A percentile compares a stretch with the other conserved stretches of the same genome.
Evolutionary conservation across 2,888 invertebrate species (phyloP).

Genomic region (Oscheius sp.): DNA sequence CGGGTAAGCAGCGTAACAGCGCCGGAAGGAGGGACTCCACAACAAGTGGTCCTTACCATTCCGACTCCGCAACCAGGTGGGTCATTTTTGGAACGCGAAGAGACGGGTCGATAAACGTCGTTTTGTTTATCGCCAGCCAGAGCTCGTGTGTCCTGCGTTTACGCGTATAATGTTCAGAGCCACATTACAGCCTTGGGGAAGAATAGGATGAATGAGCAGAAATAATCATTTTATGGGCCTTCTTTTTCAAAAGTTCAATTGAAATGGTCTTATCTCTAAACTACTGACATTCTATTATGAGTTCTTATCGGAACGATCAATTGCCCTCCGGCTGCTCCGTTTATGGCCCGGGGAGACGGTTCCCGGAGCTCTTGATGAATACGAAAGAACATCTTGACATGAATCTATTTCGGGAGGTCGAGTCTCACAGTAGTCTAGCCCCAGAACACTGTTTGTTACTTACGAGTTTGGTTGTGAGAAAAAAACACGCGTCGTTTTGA

Average conservation of each 20-base stretch:
- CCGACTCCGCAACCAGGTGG: conserved; percentile 19
- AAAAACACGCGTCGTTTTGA: no score
- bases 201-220: conserved; percentile 1
- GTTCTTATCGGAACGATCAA: conserved; percentile 12
- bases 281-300: conserved; percentile 4
- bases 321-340: conserved; percentile 1
- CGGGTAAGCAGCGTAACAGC: conserved; percentile 27
- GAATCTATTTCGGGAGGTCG: neutral
- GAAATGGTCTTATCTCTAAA: no score
- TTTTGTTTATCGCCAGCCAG: conserved; percentile 27
- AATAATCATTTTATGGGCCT: neutral
- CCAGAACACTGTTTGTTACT: no score
- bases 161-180: conserved; percentile 1
- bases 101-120: conserved; percentile 23
- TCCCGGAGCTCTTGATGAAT: neutral
- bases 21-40: conserved; percentile 17
- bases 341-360: neutral
- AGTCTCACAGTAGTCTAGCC: neutral
- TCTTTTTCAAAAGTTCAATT: neutral
- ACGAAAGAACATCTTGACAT: neutral
- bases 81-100: neutral
- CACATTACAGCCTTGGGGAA: conserved; percentile 8
- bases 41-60: conserved; percentile 23
- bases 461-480: no score
- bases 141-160: conserved; percentile 17